A percentile compares a stretch with the other conserved stretches of the same genome.
phyloP scores from a whole-genome alignment of 1,140 invertebrate species.

The Drosophila mayri region DNA sequence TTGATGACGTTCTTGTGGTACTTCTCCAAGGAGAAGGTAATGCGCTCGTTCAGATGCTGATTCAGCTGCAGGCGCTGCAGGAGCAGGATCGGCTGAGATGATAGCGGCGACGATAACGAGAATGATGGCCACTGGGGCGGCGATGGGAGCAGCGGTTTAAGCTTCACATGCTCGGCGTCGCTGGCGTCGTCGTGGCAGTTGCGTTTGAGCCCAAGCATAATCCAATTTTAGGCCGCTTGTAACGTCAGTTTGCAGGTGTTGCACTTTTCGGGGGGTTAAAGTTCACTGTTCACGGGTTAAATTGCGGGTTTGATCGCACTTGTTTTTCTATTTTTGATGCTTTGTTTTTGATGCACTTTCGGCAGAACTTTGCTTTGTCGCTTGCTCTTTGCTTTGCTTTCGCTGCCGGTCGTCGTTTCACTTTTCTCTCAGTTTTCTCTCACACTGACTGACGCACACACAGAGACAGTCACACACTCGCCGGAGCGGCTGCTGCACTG shows the following conservation, averaged over 20 bases:
- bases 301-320: conserved; percentile 1
- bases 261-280: conserved; percentile 16
- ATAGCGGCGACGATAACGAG: not conserved
- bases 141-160: conserved; percentile 33
- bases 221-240: conserved; percentile 64
- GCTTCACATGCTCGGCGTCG: conserved; percentile 73
- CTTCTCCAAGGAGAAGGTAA: conserved; percentile 66
- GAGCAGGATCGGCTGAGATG: conserved; percentile 12
- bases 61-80: conserved; percentile 53
- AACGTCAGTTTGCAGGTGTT: conserved; percentile 60
- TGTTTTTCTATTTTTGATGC: conserved; percentile 3
- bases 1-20: conserved; percentile 80
- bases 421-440: conserved; percentile 66
- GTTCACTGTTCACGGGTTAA: conserved; percentile 12
- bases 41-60: conserved; percentile 65
- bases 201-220: conserved; percentile 80
- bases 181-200: conserved; percentile 56
- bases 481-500: conserved; percentile 66
- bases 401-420: conserved; percentile 79
- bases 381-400: conserved; percentile 67
- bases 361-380: conserved; percentile 27
- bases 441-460: conserved; percentile 19
- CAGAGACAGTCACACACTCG: conserved; percentile 29
- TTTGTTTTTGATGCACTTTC: conserved; percentile 21
- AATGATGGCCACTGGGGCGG: conserved; percentile 31